Evolutionary conservation across 1,140 invertebrate species (phyloP), one percentile per base, ranked within the genome.

Genomic region (Oncopeltus fasciatus): DNA sequence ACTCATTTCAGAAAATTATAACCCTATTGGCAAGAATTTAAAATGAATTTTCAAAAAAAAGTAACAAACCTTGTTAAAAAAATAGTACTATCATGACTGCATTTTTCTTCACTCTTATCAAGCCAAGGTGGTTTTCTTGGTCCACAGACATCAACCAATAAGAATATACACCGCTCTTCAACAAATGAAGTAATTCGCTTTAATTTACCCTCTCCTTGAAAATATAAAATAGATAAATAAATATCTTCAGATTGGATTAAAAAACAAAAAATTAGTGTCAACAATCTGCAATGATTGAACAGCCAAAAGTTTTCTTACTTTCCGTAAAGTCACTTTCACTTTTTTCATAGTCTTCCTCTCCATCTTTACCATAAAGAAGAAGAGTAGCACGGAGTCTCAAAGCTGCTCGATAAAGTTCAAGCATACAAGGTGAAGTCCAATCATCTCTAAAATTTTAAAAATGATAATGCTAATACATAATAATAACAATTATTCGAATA

Each of bases 121-220:
- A 62, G 38, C 29, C 53, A 58, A 69, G 68, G 33, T 47, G 27
- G 64, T 24, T 31, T 43, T n/a, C 24, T 61, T 29, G 67, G 64
- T 16, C 72, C 69, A 59, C 68, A 67, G 0, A 77, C 73, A 28
- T 69, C 72, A 5, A 75, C 58, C 18, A 77, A 65, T 8, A 77
- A 68, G 59, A 76, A 76, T 11, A 74, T 63, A 69, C 73, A 75
- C 60, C 72, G 67, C n/a, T 71, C 65, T 57, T 65, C 59, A 27
- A 65, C 57, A 26, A 38, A 31, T 12, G 26, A 33, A 27, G 49
- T 51, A 33, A 53, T 63, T 51, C 38, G n/a, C 21, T 53, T 26
- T 2, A 53, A 14, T 26, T 53, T 53, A 24, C 24, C 49, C 21
- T 53, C 24, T 24, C 49, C 49, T 46, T 24, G n/a, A 53, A 53